A percentile compares a stretch with the other conserved stretches of the same genome.
Evolutionary conservation across 92 coral and sea anemone genomes (phyloP).

Genomic region (Diadumene lineata): DNA sequence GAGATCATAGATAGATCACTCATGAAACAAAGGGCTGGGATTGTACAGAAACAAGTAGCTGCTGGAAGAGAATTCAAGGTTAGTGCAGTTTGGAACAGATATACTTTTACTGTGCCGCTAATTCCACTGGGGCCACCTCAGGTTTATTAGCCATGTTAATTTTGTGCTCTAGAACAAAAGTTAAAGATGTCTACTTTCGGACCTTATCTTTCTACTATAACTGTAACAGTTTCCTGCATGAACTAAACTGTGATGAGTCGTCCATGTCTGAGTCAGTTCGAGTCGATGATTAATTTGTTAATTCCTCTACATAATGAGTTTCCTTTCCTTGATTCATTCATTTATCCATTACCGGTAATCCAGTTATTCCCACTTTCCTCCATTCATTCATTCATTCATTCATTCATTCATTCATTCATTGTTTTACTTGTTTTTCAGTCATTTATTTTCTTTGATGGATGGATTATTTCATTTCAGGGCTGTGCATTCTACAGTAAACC

Average conservation of each 20-base stretch:
- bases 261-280: no score
- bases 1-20: slow-evolving; percentile 95
- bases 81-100: neutral
- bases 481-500: slow-evolving; percentile 99
- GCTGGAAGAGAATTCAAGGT: slow-evolving; percentile 98
- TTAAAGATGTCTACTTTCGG: no score
- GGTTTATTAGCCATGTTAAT: no score
- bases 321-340: neutral
- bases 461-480: slow-evolving; percentile 57
- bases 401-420: neutral
- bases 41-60: slow-evolving; percentile 97
- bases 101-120: no score
- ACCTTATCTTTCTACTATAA: no score
- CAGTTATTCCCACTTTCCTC: neutral
- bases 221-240: no score
- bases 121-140: no score
- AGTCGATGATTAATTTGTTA: no score
- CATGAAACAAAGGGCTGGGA: slow-evolving; percentile 85
- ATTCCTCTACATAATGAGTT: no score
- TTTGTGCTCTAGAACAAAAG: no score
- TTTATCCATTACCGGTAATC: neutral
- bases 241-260: no score
- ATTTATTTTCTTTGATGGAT: neutral
- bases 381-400: neutral
- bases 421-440: neutral